Evolutionary conservation across 2,888 invertebrate species (phyloP).

Genomic region (Mythimna impura): DNA sequence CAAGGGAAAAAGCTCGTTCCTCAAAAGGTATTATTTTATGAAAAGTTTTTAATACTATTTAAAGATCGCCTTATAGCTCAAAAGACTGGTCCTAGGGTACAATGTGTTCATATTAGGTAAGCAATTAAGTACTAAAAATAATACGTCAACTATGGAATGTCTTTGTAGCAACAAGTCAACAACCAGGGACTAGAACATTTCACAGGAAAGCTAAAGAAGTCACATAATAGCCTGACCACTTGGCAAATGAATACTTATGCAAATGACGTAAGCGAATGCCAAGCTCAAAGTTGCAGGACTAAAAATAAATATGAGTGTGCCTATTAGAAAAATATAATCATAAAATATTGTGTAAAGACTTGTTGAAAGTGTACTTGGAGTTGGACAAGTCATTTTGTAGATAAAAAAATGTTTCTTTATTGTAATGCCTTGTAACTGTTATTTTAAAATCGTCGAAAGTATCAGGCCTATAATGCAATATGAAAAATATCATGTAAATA

Average conservation of each 20-base stretch:
- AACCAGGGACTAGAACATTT: constrained; percentile 39
- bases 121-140: constrained; percentile 34
- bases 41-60: not conserved
- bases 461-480: not conserved
- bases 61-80: not conserved
- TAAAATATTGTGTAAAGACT: constrained; percentile 20
- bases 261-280: constrained; percentile 35
- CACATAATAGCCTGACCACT: constrained; percentile 52
- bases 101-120: constrained; percentile 24
- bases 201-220: constrained; percentile 58
- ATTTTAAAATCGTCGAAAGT: not conserved
- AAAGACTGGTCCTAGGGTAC: not conserved
- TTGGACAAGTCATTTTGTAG: not conserved
- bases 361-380: constrained; percentile 14
- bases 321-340: constrained; percentile 37
- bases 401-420: not conserved
- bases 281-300: constrained; percentile 34
- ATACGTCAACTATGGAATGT: constrained; percentile 40
- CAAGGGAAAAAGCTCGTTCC: not conserved
- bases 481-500: not conserved
- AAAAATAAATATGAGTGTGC: constrained; percentile 38
- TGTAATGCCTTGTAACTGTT: not conserved
- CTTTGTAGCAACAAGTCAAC: constrained; percentile 37
- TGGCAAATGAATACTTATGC: constrained; percentile 58
- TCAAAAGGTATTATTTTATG: not conserved